Base-by-base conservation (phyloP, 2,888 invertebrate species). In the Psylliodes chrysocephalus region DNA sequence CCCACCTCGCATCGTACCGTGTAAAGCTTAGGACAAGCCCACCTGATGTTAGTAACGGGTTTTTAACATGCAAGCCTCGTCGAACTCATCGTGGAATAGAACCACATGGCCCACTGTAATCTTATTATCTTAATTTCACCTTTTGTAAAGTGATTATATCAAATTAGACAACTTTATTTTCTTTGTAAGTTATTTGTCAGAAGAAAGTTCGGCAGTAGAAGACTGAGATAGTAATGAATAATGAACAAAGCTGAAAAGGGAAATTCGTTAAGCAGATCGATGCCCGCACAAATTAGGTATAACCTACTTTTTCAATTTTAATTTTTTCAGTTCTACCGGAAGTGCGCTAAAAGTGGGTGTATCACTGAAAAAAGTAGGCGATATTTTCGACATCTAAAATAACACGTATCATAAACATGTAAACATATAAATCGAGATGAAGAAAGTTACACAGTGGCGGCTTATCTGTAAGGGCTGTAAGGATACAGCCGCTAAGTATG, bases 121-220 rank as follows among this genome's bases (percentile, higher is more conserved):
- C 79, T 75, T 75, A 77, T 78, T 77, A 78, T 79, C 78, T 79
- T 78, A 79, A 80, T 80, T 79, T 73, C 68, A 75, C 75, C 76
- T 74, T 53, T 77, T 75, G 73, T 76, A 72, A 73, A 72, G 69
- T 75, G 75, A 76, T 75, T 76, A 75, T 71, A 74, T 75, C 72
- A 73, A 72, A 72, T 72, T 70, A 69, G 71, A 67, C 67, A 61
- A 64, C 61, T 66, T 66, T 52, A 54, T 71, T 70, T 72, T 70
- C 67, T 71, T 69, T 67, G 67, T 70, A 64, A 59, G 63, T 67
- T 60, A 53, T 57, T 54, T 62, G 56, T 57, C 56, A 57, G 57
- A 49, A 33, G 49, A 56, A 54, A 42, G 49, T 62, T 62, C 28
- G 38, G 54, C 46, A 35, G 22, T 33, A 44, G 33, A 2, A 7